These are phyloP conservation scores for Crenichthys baileyi DNA, from an alignment of 2,797 vertebrate genomes.

Conservation along the genomic window DNA sequence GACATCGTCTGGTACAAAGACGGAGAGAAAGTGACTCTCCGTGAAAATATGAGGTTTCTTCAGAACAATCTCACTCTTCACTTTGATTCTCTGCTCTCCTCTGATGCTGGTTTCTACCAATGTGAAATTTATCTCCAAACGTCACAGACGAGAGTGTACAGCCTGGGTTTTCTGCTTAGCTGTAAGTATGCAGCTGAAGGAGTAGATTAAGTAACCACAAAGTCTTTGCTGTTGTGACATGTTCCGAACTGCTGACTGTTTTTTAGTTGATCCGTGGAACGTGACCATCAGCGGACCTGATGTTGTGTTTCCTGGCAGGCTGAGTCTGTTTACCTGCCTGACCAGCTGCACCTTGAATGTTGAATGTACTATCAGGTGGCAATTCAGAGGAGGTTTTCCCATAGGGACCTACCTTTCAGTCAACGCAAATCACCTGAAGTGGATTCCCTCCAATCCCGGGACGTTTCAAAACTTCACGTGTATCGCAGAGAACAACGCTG, in stretches of 20 bases:
- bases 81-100: constrained; percentile 42
- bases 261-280: constrained; percentile 49
- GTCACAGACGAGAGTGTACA: constrained; percentile 14
- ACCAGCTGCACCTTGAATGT: constrained; percentile 41
- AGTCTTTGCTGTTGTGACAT: background rate
- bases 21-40: constrained; percentile 30
- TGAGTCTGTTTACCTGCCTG: constrained; percentile 47
- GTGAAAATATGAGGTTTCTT: constrained; percentile 35
- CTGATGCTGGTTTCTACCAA: constrained; percentile 54
- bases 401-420: constrained; percentile 33
- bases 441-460: constrained; percentile 42
- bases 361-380: constrained; percentile 48
- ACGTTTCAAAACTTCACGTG: constrained; percentile 59
- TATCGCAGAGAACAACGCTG: constrained; percentile 48
- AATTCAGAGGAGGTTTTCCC: constrained; percentile 47
- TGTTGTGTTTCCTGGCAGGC: constrained; percentile 12
- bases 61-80: constrained; percentile 32
- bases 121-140: constrained; percentile 3
- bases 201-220: background rate
- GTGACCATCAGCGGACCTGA: constrained; percentile 51
- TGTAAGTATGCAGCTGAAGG: constrained; percentile 32
- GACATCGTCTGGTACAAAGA: constrained; percentile 38
- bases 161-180: constrained; percentile 44
- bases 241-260: background rate
- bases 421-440: constrained; percentile 34